Conservation (phyloP, 2,797 vertebrate species). For the Salarias fasciatus region DNA sequence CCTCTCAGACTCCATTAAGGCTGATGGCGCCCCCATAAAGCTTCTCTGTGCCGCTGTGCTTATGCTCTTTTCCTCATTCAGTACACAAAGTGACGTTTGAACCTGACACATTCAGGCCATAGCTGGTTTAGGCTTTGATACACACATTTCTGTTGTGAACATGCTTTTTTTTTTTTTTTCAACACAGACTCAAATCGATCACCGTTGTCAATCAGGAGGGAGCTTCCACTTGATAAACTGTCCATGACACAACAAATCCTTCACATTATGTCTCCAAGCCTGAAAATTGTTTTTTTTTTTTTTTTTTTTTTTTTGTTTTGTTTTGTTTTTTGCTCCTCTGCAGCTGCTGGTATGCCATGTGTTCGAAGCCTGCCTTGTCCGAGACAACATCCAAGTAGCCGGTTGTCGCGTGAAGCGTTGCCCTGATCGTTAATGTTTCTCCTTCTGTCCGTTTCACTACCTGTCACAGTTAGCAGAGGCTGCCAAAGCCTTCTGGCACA, state of each 20-base stretch:
- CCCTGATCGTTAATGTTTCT: slow-evolving; percentile 32
- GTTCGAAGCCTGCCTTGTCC: slow-evolving; percentile 21
- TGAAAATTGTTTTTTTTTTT: slow-evolving; percentile 5
- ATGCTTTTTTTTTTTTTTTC: slow-evolving; percentile 23
- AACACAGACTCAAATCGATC: slow-evolving; percentile 43
- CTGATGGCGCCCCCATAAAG: slow-evolving; percentile 67
- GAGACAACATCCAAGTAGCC: slow-evolving; percentile 42
- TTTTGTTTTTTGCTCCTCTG: slow-evolving; percentile 1
- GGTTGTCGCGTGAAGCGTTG: slow-evolving; percentile 21
- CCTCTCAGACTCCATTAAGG: slow-evolving; percentile 74
- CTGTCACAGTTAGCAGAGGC: slow-evolving; percentile 61
- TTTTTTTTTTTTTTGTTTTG: background rate
- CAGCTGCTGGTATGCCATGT: slow-evolving; percentile 25
- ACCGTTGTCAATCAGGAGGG: slow-evolving; percentile 42
- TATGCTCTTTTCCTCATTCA: slow-evolving; percentile 49
- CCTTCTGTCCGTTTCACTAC: slow-evolving; percentile 41
- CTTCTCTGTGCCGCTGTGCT: slow-evolving; percentile 52
- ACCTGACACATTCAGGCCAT: slow-evolving; percentile 78
- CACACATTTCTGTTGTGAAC: slow-evolving; percentile 56
- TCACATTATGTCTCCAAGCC: slow-evolving; percentile 16
- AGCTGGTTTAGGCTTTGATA: slow-evolving; percentile 68
- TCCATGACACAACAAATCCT: slow-evolving; percentile 27
- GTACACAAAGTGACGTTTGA: slow-evolving; percentile 66
- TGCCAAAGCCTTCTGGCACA: slow-evolving; percentile 44
- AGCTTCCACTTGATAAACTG: slow-evolving; percentile 37